These are phyloP conservation scores for Mus minutoides DNA, from an alignment of 2,797 vertebrate species.

Conservation along the genomic window DNA sequence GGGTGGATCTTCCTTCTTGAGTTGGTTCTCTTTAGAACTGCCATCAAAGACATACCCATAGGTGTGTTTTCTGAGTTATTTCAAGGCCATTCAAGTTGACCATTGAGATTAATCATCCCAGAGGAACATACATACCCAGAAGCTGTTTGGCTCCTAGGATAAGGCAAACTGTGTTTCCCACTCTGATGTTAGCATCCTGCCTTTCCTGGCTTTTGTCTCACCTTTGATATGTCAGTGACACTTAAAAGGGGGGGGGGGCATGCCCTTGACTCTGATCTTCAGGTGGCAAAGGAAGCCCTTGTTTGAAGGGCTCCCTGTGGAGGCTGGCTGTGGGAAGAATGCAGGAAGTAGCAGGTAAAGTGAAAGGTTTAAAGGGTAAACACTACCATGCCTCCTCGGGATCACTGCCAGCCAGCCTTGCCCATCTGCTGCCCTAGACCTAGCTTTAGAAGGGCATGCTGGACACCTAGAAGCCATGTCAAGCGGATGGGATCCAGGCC, in stretches of 20 bases:
- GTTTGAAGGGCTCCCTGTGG: slow-evolving; percentile 23
- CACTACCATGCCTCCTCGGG: not conserved
- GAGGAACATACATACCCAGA: not conserved
- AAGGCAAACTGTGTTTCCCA: not conserved
- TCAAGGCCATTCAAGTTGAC: not conserved
- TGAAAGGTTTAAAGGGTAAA: not conserved
- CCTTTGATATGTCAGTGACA: not conserved
- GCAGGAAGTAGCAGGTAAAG: not conserved
- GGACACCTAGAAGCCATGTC: slow-evolving; percentile 33
- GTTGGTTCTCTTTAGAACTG: not conserved
- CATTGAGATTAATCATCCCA: not conserved
- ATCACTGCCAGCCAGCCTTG: not conserved
- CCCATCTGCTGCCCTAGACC: not conserved
- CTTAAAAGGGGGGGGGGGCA: not conserved
- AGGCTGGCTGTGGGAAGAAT: not conserved
- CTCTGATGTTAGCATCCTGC: not conserved
- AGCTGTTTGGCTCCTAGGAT: not conserved
- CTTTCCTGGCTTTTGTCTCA: not conserved
- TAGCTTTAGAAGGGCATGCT: not conserved
- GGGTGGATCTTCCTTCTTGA: not conserved
- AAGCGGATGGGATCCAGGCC: slow-evolving; percentile 50
- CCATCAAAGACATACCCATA: not conserved
- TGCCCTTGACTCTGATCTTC: not conserved
- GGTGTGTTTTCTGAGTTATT: not conserved
- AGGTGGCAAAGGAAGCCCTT: not conserved